Conservation (phyloP, 2,797 vertebrate species). For the Anguilla pacifica region DNA sequence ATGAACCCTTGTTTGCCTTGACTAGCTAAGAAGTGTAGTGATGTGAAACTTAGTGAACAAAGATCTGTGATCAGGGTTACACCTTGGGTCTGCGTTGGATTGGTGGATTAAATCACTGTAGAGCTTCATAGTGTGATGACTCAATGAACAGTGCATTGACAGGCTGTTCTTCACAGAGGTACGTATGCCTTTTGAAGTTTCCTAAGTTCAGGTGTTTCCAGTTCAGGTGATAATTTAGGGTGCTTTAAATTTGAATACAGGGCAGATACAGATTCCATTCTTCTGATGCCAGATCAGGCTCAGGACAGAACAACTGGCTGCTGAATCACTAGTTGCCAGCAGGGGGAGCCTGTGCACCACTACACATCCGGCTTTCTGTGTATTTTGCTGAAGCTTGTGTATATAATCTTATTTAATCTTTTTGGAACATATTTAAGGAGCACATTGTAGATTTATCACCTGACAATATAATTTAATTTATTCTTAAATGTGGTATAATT, state of each 20-base stretch:
- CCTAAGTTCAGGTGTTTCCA: not conserved
- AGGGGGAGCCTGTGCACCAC: not conserved
- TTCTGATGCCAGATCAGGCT: not conserved
- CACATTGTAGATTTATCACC: not conserved
- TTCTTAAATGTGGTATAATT: not conserved
- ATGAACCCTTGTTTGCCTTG: not conserved
- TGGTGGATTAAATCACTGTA: not conserved
- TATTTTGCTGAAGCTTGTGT: not conserved
- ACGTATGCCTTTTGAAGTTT: not conserved
- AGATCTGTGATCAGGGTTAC: not conserved
- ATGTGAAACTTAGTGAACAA: not conserved
- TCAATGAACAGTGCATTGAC: not conserved
- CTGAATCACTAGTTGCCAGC: not conserved
- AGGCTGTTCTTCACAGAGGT: not conserved
- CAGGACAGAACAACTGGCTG: not conserved
- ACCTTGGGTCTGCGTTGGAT: not conserved
- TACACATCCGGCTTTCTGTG: not conserved
- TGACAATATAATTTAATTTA: not conserved
- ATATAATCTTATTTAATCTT: not conserved
- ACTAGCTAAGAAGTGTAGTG: not conserved
- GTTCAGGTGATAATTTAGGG: not conserved
- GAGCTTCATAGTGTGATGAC: not conserved
- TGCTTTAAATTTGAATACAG: not conserved
- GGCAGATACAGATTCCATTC: not conserved
- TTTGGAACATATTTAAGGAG: not conserved